Base-by-base conservation (phyloP, 2,888 invertebrate genomes). In the Oscheius onirici region DNA sequence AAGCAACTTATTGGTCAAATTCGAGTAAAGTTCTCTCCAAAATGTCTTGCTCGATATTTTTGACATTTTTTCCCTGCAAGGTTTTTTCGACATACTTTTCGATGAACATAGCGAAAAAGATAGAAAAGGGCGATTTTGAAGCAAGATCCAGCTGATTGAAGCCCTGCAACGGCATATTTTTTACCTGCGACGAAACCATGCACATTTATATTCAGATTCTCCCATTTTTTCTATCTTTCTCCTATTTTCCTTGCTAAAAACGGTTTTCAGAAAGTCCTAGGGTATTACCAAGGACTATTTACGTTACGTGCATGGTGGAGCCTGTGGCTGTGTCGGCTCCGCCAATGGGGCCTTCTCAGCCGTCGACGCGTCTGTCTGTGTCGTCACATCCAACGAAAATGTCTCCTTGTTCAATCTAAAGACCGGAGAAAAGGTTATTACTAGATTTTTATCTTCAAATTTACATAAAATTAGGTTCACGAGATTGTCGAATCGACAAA, bases 391-490 rank as follows among this genome's bases (percentile, higher is more conserved):
- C 10, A 94, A 94, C 87, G 96, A 97, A 90, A 93, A 95, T 91
- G 93, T 95, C 74, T 91, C 93, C 85, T 91, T 97, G 85, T 97
- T 96, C 95, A 97, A 97, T 90, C 91, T 96, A 88, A 91, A 93
- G 87, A 92, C 93, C 8, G 92, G 93, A 49, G 92, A 93, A 88
- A 93, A 92, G 91, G 92, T 93, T 22, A n/a, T n/a, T n/a, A n/a
- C n/a, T n/a, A n/a, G n/a, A n/a, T n/a, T n/a, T n/a, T n/a, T n/a
- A n/a, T n/a, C n/a, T n/a, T n/a, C n/a, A n/a, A n/a, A n/a, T n/a
- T n/a, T n/a, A n/a, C n/a, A n/a, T n/a, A 34, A 34, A 34, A 34
- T 34, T 34, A 85, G 85, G 73, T 77, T 3, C 72, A 73, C 34
- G 75, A 79, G 69, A 72, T 86, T 51, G 69, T 58, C 49, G 81